Conservation (phyloP, 2,113 vertebrate species). For the Baryphthengus martii region DNA sequence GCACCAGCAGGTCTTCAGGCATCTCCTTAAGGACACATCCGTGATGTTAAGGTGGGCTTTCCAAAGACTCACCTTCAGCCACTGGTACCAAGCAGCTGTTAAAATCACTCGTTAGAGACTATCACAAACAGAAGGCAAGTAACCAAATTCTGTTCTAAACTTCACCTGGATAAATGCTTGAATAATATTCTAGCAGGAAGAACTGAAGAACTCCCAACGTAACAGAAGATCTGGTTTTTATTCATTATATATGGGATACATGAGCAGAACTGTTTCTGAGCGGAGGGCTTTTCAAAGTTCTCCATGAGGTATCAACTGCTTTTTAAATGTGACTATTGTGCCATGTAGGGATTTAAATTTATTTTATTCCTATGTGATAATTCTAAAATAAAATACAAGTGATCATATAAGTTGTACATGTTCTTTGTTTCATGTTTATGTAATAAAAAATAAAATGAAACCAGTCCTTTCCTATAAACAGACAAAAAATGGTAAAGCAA, state of each 20-base stretch:
- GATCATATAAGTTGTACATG: neutral
- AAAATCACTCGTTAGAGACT: neutral
- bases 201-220: slow-evolving; percentile 8
- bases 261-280: slow-evolving; percentile 28
- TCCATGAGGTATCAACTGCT: neutral
- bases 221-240: neutral
- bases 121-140: neutral
- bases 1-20: neutral
- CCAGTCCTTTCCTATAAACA: neutral
- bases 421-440: neutral
- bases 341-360: slow-evolving; percentile 3
- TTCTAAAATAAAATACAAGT: slow-evolving; percentile 29
- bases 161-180: neutral
- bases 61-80: neutral
- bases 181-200: neutral
- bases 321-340: neutral
- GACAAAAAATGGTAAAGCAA: neutral
- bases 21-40: neutral
- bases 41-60: neutral
- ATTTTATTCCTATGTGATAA: slow-evolving; percentile 24
- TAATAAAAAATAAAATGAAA: neutral
- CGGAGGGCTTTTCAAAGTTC: slow-evolving; percentile 23
- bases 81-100: neutral
- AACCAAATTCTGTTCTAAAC: neutral
- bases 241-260: neutral